A percentile compares a stretch with the other conserved stretches of the same genome.
phyloP scores from a whole-genome alignment of 2,797 vertebrate genomes.

The Mus caroli region DNA sequence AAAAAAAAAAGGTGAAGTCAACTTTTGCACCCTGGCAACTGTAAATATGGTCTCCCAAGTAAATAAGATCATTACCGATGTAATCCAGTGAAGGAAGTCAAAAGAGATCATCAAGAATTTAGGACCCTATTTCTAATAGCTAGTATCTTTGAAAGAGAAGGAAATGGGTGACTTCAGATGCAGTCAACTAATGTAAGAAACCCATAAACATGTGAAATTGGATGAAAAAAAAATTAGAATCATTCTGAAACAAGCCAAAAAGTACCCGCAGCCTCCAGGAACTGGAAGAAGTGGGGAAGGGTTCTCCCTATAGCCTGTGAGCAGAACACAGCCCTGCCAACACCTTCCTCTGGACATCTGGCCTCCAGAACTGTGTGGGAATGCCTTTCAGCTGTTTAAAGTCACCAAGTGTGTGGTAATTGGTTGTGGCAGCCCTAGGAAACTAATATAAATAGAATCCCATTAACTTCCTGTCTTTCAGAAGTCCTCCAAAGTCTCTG shows the following conservation, averaged over 20 bases:
- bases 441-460: conserved; percentile 78
- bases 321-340: conserved; percentile 56
- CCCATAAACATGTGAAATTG: not conserved
- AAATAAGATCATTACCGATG: not conserved
- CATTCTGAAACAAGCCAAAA: not conserved
- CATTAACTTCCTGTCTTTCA: conserved; percentile 73
- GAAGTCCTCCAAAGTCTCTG: conserved; percentile 66
- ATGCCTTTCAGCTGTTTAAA: conserved; percentile 69
- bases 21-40: not conserved
- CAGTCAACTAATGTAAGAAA: not conserved
- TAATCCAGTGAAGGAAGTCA: not conserved
- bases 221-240: not conserved
- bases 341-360: conserved; percentile 79
- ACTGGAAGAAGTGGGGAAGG: not conserved
- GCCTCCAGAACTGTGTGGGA: conserved; percentile 67
- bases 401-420: conserved; percentile 78
- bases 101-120: not conserved
- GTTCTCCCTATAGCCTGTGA: conserved; percentile 10
- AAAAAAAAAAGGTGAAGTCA: not conserved
- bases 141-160: not conserved
- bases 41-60: not conserved
- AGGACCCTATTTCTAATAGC: not conserved
- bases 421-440: conserved; percentile 75
- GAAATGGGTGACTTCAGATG: not conserved
- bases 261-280: not conserved